Evolutionary conservation across 1,140 invertebrate genomes (phyloP).

Genomic region (Pseudomyrmex cubaensis): DNA sequence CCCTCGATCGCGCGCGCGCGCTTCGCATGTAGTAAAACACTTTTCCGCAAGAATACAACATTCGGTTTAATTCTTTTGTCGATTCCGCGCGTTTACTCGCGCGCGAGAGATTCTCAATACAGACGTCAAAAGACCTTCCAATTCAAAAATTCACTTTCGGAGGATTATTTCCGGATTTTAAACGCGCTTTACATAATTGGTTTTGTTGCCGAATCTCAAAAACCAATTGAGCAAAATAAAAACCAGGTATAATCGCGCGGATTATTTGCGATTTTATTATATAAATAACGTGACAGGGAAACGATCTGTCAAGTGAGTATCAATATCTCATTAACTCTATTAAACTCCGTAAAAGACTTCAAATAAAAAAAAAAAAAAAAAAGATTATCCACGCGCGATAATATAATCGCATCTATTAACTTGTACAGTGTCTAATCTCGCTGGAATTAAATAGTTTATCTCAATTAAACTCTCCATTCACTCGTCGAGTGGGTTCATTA

Average conservation of each 20-base stretch:
- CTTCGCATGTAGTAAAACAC: conserved; percentile 34
- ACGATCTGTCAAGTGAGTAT: background rate
- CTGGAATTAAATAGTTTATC: background rate
- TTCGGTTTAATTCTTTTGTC: conserved; percentile 74
- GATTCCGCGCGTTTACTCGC: conserved; percentile 56
- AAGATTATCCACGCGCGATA: too few relatives aligned
- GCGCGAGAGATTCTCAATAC: conserved; percentile 59
- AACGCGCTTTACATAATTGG: conserved; percentile 45
- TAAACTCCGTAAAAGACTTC: background rate
- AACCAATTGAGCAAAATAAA: conserved; percentile 35
- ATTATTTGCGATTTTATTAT: background rate
- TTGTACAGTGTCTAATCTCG: background rate
- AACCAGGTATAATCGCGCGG: background rate
- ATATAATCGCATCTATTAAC: too few relatives aligned
- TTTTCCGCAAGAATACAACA: conserved; percentile 52
- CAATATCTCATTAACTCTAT: background rate
- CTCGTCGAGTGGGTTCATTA: background rate
- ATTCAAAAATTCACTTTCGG: conserved; percentile 44
- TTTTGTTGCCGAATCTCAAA: background rate
- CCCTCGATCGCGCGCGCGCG: conserved; percentile 25
- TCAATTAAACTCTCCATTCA: conserved; percentile 11
- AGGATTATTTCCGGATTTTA: conserved; percentile 17
- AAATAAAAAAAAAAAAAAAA: too few relatives aligned
- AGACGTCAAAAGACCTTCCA: background rate
- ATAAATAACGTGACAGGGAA: background rate